Percentiles rank a stretch among this genome's conserved stretches.
Conservation (phyloP, 2,113 vertebrate species). For the Heliornis fulica region DNA sequence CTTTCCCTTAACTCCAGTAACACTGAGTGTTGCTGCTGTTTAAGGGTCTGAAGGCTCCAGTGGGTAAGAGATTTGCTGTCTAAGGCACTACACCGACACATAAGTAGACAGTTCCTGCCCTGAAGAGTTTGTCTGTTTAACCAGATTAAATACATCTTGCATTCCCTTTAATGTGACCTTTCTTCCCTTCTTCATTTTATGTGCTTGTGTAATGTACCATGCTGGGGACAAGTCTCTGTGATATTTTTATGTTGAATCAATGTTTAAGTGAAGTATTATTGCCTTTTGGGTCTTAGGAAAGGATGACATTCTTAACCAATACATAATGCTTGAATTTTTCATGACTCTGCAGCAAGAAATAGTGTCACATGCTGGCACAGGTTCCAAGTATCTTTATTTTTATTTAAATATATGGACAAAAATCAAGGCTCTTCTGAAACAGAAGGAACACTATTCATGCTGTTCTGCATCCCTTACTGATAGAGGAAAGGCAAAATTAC, state of each 20-base stretch:
- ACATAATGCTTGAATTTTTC: neutral
- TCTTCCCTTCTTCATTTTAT: constrained; percentile 8
- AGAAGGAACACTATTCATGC: neutral
- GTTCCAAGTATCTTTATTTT: neutral
- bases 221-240: neutral
- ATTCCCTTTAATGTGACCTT: neutral
- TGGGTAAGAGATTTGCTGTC: neutral
- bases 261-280: neutral
- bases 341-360: neutral
- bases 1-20: neutral
- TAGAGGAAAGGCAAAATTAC: neutral
- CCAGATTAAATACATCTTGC: neutral
- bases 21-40: neutral
- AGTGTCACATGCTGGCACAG: neutral
- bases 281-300: neutral
- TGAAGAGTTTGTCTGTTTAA: neutral
- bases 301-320: neutral
- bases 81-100: accelerated
- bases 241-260: constrained; percentile 36
- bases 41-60: neutral
- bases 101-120: neutral
- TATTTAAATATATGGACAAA: neutral
- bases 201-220: neutral
- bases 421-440: neutral
- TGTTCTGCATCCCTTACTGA: neutral